These are phyloP conservation scores for Xenops minutus DNA, from an alignment of 2,797 vertebrate species.

Conservation along the genomic window DNA sequence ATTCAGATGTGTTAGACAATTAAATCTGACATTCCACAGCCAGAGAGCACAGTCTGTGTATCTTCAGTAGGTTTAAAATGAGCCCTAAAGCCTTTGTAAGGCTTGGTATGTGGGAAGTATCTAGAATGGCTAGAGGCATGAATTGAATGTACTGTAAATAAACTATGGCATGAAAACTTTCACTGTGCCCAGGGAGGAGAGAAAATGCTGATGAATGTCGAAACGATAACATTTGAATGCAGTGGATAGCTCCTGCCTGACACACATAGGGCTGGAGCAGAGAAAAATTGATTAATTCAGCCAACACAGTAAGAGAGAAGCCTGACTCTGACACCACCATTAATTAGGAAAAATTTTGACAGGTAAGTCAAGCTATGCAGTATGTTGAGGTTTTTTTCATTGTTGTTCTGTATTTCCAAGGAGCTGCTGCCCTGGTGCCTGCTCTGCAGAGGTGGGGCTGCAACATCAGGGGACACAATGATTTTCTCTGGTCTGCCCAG, in stretches of 20 bases:
- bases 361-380: neutral
- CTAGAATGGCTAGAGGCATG: constrained; percentile 1
- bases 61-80: neutral
- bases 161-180: neutral
- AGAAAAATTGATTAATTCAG: constrained; percentile 4
- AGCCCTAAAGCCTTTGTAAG: neutral
- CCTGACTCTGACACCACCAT: neutral
- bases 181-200: neutral
- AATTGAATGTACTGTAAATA: constrained; percentile 30
- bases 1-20: neutral
- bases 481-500: neutral
- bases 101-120: neutral
- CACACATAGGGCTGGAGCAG: neutral
- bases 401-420: neutral
- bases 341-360: neutral
- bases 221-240: neutral
- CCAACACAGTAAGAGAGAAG: neutral
- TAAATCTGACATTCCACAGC: neutral
- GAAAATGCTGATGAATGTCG: neutral
- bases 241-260: neutral
- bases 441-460: neutral
- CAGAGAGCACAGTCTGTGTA: neutral
- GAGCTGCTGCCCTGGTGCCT: neutral
- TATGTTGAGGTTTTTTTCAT: neutral
- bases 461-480: rapidly evolving